Percentiles rank a stretch among this genome's conserved stretches.
Evolutionary conservation across 2,888 invertebrate genomes (phyloP).

Genomic region (Oligia latruncula): DNA sequence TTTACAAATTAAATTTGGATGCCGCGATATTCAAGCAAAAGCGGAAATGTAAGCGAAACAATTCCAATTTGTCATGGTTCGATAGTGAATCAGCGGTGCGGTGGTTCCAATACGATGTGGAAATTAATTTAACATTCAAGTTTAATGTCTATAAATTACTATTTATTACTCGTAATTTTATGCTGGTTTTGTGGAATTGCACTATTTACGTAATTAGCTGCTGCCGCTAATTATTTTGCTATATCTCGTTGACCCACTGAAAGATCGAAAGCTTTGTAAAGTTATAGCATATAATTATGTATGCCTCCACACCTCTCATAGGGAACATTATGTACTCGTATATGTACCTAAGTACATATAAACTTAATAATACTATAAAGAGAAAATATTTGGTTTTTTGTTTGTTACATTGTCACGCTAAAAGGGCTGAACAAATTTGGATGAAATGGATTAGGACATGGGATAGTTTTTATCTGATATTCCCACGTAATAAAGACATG

Average conservation of each 20-base stretch:
- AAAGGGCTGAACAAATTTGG: too few relatives aligned
- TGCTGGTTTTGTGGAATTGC: constrained; percentile 29
- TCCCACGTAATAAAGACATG: too few relatives aligned
- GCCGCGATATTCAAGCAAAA: constrained; percentile 61
- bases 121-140: constrained; percentile 60
- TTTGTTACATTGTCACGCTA: not conserved
- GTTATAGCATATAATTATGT: not conserved
- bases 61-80: constrained; percentile 79
- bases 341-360: too few relatives aligned
- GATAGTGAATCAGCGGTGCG: constrained; percentile 69
- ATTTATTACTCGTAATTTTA: constrained; percentile 49
- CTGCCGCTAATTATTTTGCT: constrained; percentile 20
- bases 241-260: not conserved
- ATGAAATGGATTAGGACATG: too few relatives aligned
- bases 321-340: too few relatives aligned
- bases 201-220: constrained; percentile 28
- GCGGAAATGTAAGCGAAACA: constrained; percentile 75
- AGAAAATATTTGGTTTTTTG: not conserved
- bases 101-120: constrained; percentile 35
- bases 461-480: not conserved
- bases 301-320: too few relatives aligned
- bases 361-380: too few relatives aligned
- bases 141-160: constrained; percentile 55
- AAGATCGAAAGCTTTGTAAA: not conserved
- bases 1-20: constrained; percentile 45